Evolutionary conservation across 2,888 invertebrate species (phyloP).

Genomic region (Tricholauxania praeusta): DNA sequence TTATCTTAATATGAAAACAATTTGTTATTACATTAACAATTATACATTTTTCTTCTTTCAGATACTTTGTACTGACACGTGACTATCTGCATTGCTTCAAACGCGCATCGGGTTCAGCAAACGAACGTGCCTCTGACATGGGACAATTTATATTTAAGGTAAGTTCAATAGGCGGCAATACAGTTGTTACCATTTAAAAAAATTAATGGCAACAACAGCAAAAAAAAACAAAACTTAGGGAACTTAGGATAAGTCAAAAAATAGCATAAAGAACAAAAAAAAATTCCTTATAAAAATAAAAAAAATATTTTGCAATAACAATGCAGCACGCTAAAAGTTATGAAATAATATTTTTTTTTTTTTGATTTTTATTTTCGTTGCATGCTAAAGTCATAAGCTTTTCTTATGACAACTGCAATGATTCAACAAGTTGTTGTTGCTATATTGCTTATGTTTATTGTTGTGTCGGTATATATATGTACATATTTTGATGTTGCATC

Average conservation of each 20-base stretch:
- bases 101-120: conserved; percentile 71
- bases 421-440: conserved; percentile 28
- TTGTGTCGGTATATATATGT: conserved; percentile 14
- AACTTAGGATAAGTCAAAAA: background rate
- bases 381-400: background rate
- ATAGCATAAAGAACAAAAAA: background rate
- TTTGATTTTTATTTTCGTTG: background rate
- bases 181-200: background rate
- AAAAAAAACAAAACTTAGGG: too few relatives aligned
- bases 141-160: conserved; percentile 77
- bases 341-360: background rate
- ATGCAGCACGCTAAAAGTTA: conserved; percentile 21
- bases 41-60: conserved; percentile 49
- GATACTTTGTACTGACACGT: conserved; percentile 74
- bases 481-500: conserved; percentile 24
- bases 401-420: conserved; percentile 19
- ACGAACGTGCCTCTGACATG: conserved; percentile 73
- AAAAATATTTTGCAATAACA: conserved; percentile 14
- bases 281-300: background rate
- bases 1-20: too few relatives aligned
- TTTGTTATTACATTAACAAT: background rate
- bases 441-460: background rate
- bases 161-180: conserved; percentile 50
- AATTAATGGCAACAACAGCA: too few relatives aligned
- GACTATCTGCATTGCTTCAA: conserved; percentile 77